phyloP scores from a whole-genome alignment of 2,888 invertebrate genomes.

The Leucophora obtusa region DNA sequence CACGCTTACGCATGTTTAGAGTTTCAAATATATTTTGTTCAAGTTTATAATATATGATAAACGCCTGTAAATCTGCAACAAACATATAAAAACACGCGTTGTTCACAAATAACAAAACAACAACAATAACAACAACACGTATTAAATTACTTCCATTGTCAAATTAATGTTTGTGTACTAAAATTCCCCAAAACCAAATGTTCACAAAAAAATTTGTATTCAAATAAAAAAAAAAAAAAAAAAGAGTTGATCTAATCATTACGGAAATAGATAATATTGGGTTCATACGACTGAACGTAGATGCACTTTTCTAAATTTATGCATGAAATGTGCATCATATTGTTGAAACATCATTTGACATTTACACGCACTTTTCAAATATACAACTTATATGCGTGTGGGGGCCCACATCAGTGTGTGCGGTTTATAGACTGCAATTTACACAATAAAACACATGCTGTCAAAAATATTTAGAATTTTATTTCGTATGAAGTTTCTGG shows the following conservation, averaged over 20 bases:
- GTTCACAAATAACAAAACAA: slow-evolving; percentile 6
- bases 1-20: slow-evolving; percentile 63
- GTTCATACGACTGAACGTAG: no score
- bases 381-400: neutral
- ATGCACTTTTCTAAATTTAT: slow-evolving; percentile 54
- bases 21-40: neutral
- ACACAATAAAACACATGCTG: slow-evolving; percentile 55
- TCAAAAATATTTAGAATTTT: slow-evolving; percentile 37
- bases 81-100: slow-evolving; percentile 75
- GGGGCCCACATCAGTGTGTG: slow-evolving; percentile 4
- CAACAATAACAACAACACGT: slow-evolving; percentile 36
- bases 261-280: slow-evolving; percentile 48
- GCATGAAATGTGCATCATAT: slow-evolving; percentile 49
- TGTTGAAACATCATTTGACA: slow-evolving; percentile 53
- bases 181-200: neutral
- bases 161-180: slow-evolving; percentile 32
- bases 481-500: slow-evolving; percentile 22
- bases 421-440: slow-evolving; percentile 48
- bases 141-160: slow-evolving; percentile 56
- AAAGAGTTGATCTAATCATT: slow-evolving; percentile 63
- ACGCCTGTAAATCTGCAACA: slow-evolving; percentile 74
- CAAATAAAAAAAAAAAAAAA: neutral
- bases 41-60: slow-evolving; percentile 55
- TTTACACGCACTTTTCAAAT: slow-evolving; percentile 42
- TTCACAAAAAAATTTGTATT: neutral